A percentile compares a stretch with the other conserved stretches of the same genome.
Evolutionary conservation across 2,888 invertebrate genomes (phyloP).

Genomic region (Ennomos quercinarius): DNA sequence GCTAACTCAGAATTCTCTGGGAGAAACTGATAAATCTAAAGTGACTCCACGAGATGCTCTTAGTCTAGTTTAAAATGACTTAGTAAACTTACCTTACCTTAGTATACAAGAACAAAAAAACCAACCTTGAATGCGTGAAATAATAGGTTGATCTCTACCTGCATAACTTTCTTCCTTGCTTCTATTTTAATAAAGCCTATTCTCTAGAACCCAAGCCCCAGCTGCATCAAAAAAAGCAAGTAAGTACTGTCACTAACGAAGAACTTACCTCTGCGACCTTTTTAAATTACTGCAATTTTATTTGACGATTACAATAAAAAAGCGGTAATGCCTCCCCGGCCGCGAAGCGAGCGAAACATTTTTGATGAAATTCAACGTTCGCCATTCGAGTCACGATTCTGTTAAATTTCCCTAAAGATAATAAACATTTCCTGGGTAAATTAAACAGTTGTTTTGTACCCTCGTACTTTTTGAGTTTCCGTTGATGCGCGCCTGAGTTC

Average conservation of each 20-base stretch:
- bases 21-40: no score
- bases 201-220: not conserved
- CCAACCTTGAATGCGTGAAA: no score
- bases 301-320: slow-evolving; percentile 60
- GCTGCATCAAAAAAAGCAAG: slow-evolving; percentile 47
- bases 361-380: slow-evolving; percentile 65
- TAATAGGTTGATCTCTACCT: no score
- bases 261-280: slow-evolving; percentile 28
- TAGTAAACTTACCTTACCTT: no score
- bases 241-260: slow-evolving; percentile 27
- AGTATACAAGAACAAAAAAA: no score
- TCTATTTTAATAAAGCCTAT: no score
- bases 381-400: slow-evolving; percentile 69
- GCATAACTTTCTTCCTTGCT: not conserved
- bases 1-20: no score
- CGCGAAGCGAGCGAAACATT: slow-evolving; percentile 39
- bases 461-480: slow-evolving; percentile 35
- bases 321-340: slow-evolving; percentile 44
- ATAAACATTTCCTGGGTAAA: slow-evolving; percentile 74
- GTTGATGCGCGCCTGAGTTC: slow-evolving; percentile 26
- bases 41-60: no score
- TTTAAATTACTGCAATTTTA: slow-evolving; percentile 49
- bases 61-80: no score
- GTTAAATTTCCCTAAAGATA: slow-evolving; percentile 80
- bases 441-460: slow-evolving; percentile 70